Percentiles rank a stretch among this genome's conserved stretches.
Conservation (phyloP, 2,113 vertebrate species). For the Otis tarda region DNA sequence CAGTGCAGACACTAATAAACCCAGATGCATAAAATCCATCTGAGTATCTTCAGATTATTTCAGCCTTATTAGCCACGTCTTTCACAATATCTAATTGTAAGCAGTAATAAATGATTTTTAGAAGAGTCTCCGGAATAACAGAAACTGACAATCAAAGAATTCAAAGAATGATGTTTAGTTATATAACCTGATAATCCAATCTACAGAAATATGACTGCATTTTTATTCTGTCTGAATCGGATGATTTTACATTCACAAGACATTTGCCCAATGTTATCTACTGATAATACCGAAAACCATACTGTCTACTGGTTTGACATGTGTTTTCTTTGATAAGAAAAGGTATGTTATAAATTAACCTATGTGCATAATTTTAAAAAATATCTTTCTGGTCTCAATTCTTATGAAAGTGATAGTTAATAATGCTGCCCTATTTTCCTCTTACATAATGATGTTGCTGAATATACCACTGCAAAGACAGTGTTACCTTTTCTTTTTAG, state of each 20-base stretch:
- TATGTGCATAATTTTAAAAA: not conserved
- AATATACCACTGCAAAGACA: not conserved
- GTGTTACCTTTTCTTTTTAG: not conserved
- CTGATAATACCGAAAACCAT: fast-evolving
- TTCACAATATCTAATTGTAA: not conserved
- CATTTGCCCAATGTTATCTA: not conserved
- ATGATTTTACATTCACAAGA: not conserved
- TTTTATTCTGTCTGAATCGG: not conserved
- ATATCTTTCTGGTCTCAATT: not conserved
- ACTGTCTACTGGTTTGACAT: not conserved
- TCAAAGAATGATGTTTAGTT: not conserved
- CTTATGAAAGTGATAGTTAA: not conserved
- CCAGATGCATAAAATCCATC: not conserved
- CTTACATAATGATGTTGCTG: not conserved
- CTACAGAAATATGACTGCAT: not conserved
- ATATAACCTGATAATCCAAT: not conserved
- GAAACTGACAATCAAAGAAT: not conserved
- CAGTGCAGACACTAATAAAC: not conserved
- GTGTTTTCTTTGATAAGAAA: not conserved
- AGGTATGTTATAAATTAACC: not conserved
- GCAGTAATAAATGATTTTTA: not conserved
- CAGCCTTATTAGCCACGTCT: not conserved
- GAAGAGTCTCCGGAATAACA: not conserved
- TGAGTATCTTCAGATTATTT: not conserved
- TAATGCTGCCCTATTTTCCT: not conserved